phyloP scores from a whole-genome alignment of 2,888 invertebrate species.

The Eilema depressum region DNA sequence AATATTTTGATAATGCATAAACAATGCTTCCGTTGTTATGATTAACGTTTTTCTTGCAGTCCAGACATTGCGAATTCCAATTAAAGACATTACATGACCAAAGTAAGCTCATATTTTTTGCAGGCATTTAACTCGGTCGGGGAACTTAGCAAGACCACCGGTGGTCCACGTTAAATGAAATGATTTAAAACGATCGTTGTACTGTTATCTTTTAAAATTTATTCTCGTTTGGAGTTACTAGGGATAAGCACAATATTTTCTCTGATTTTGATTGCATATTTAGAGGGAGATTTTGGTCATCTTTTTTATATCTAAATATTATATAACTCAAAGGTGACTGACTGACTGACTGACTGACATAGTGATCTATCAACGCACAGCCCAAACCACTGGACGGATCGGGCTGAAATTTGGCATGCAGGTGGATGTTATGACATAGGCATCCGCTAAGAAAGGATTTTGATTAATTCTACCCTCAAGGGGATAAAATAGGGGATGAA shows the following conservation, averaged over 20 bases:
- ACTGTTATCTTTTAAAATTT: background rate
- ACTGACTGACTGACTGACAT: too few relatives aligned
- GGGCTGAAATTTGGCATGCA: too few relatives aligned
- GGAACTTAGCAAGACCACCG: background rate
- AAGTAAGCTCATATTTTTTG: background rate
- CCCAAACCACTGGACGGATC: too few relatives aligned
- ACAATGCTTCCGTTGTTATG: background rate
- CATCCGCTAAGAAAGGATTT: too few relatives aligned
- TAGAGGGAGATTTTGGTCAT: too few relatives aligned
- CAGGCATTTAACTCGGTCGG: background rate
- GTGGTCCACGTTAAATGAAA: background rate
- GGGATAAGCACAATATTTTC: background rate
- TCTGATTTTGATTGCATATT: too few relatives aligned
- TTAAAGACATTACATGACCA: background rate
- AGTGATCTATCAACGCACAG: too few relatives aligned
- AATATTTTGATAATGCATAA: background rate
- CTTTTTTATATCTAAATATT: too few relatives aligned
- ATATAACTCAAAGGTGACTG: too few relatives aligned
- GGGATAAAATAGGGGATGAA: too few relatives aligned
- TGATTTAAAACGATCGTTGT: background rate
- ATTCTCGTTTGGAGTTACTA: background rate
- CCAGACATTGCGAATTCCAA: constrained; percentile 4
- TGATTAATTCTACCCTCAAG: too few relatives aligned
- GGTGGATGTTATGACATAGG: too few relatives aligned
- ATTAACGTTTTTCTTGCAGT: constrained; percentile 1